Evolutionary conservation across 2,888 invertebrate genomes (phyloP).

Genomic region (Cenopis cana): DNA sequence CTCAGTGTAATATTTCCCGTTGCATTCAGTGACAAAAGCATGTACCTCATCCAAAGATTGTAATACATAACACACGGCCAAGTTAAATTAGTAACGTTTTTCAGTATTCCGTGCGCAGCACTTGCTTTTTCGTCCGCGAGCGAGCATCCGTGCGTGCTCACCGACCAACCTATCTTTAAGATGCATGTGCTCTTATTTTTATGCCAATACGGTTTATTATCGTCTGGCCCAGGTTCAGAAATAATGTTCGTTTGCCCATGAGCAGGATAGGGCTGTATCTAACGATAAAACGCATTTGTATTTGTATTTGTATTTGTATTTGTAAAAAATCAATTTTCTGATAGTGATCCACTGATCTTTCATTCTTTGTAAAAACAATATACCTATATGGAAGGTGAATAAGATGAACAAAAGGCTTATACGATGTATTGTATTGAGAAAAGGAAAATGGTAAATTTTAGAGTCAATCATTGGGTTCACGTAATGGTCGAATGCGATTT

Average conservation of each 20-base stretch:
- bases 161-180: slow-evolving; percentile 15
- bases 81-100: slow-evolving; percentile 70
- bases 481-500: too few species aligned
- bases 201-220: not conserved
- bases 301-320: too few species aligned
- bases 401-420: too few species aligned
- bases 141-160: slow-evolving; percentile 57
- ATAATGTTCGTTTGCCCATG: slow-evolving; percentile 1
- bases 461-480: too few species aligned
- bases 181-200: not conserved
- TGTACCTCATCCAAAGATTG: slow-evolving; percentile 45
- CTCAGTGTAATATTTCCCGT: not conserved
- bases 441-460: too few species aligned
- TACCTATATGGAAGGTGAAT: too few species aligned
- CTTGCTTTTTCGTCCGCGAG: slow-evolving; percentile 69
- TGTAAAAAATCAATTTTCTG: too few species aligned
- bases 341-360: too few species aligned
- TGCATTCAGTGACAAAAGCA: not conserved
- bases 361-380: too few species aligned
- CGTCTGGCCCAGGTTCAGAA: not conserved
- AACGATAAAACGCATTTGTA: too few species aligned
- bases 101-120: slow-evolving; percentile 67
- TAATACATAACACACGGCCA: slow-evolving; percentile 49
- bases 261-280: slow-evolving; percentile 24
- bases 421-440: too few species aligned